These are phyloP conservation scores for Hypanus sabinus DNA, from an alignment of 2,113 vertebrate genomes.

Conservation along the genomic window DNA sequence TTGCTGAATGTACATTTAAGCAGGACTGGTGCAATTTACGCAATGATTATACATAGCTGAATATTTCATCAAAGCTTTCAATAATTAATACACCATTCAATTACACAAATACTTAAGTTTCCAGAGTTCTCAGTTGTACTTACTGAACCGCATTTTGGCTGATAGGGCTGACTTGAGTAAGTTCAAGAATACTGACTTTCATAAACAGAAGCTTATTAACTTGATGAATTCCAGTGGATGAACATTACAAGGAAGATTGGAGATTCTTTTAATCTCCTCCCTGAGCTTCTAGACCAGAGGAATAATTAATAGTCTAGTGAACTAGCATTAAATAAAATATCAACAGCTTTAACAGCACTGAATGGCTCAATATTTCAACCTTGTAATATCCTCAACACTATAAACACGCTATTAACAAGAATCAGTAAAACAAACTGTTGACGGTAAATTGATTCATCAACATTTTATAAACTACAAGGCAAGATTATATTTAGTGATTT, in stretches of 20 bases:
- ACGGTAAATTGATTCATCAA: background rate
- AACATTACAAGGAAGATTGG: background rate
- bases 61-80: constrained; percentile 36
- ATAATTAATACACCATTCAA: constrained; percentile 23
- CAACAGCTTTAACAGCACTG: background rate
- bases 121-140: background rate
- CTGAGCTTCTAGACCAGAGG: background rate
- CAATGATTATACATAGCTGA: constrained; percentile 8
- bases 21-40: constrained; percentile 20
- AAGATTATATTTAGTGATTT: background rate
- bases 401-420: background rate
- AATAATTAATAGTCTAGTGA: background rate
- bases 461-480: constrained; percentile 11
- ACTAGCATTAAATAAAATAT: background rate
- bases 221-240: background rate
- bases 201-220: constrained; percentile 16
- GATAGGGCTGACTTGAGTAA: background rate
- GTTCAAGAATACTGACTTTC: background rate
- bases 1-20: constrained; percentile 29
- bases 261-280: background rate
- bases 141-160: background rate
- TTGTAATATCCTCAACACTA: background rate
- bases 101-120: background rate
- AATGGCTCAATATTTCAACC: background rate
- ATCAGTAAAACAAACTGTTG: background rate